Percentiles rank a stretch among this genome's conserved stretches.
Evolutionary conservation across 1,140 invertebrate genomes (phyloP).

Genomic region (Drosophila santomea): DNA sequence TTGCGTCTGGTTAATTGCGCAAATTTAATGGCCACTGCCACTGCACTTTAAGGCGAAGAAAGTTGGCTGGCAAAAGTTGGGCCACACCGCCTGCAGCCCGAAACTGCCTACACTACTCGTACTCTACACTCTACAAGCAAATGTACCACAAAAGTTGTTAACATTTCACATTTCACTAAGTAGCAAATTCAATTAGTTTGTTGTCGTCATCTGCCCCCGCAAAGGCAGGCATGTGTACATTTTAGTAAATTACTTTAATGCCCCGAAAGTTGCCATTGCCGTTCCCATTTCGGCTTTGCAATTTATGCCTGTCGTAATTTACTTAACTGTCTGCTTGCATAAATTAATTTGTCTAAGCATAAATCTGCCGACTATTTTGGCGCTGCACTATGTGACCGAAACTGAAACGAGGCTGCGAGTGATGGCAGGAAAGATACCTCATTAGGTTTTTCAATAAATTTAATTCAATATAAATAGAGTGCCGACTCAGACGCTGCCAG

Average conservation of each 20-base stretch:
- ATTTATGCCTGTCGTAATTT: constrained; percentile 70
- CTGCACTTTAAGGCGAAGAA: constrained; percentile 58
- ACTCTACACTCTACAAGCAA: constrained; percentile 17
- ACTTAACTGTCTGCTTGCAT: constrained; percentile 69
- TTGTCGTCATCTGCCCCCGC: constrained; percentile 16
- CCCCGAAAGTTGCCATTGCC: constrained; percentile 61
- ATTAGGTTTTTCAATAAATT: constrained; percentile 82
- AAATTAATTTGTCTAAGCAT: constrained; percentile 77
- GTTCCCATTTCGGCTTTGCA: constrained; percentile 11
- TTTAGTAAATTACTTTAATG: constrained; percentile 74
- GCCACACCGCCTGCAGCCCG: constrained; percentile 28
- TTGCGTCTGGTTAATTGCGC: constrained; percentile 74
- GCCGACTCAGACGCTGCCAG: constrained; percentile 46
- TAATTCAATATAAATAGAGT: constrained; percentile 78
- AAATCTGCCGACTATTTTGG: constrained; percentile 67
- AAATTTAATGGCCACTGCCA: constrained; percentile 66
- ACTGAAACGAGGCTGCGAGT: constrained; percentile 50
- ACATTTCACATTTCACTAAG: constrained; percentile 77
- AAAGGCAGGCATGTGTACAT: constrained; percentile 30
- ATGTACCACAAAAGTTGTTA: constrained; percentile 71
- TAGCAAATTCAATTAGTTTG: constrained; percentile 80
- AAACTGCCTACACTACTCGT: constrained; percentile 7
- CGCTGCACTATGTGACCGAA: constrained; percentile 37
- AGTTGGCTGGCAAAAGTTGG: constrained; percentile 33
- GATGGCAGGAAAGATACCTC: constrained; percentile 61